Base-by-base conservation (phyloP, 2,113 vertebrate species). In the Brienomyrus longianalis region DNA sequence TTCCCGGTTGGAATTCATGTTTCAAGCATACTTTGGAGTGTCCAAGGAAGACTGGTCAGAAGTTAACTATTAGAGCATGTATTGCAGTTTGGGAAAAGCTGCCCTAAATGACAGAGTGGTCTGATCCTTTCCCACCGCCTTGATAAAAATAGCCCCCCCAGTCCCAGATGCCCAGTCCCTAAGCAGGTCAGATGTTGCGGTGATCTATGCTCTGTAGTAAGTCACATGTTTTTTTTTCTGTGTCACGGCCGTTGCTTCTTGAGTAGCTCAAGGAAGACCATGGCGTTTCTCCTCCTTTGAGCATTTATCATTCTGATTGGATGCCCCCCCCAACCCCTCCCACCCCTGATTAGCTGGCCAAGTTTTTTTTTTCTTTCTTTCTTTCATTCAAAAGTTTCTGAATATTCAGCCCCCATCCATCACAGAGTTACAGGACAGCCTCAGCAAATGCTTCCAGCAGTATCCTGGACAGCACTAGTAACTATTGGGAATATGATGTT, bases 401-500 rank as follows among this genome's bases (percentile, higher is more conserved):
- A 83, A 83, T 45, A 43, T 56, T 56, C 74, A 43, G 48, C 51
- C 39, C 89, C 15, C 89, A 47, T 47, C 35, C 35, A 47, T 54
- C 31, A 43, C 6, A 31, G 39, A 85, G 88, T 45, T 50, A n/a
- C 43, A 15, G 47, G 10, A 21, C 5, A 83, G 74, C 31, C 31
- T 15, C 27, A 4, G 74, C 70, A 11, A 52, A n/a, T 11, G 74
- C 51, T 83, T 56, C 27, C 70, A 45, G 31, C 31, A 13, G 23
- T 19, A 35, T 74, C 62, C 48, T 88, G 59, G 87, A 70, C n/a
- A 2, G 88, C 70, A 27, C 48, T 52, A 59, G 27, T 66, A 86
- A 54, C 17, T 10, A 35, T 1, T 43, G 84, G 51, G 91, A 94
- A 93, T 90, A 89, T 95, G 95, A 92, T 92, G 94, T 94, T 93